Evolutionary conservation across 1,140 invertebrate species (phyloP), one percentile per base, ranked within the genome.

Genomic region (Teleopsis dalmanni): DNA sequence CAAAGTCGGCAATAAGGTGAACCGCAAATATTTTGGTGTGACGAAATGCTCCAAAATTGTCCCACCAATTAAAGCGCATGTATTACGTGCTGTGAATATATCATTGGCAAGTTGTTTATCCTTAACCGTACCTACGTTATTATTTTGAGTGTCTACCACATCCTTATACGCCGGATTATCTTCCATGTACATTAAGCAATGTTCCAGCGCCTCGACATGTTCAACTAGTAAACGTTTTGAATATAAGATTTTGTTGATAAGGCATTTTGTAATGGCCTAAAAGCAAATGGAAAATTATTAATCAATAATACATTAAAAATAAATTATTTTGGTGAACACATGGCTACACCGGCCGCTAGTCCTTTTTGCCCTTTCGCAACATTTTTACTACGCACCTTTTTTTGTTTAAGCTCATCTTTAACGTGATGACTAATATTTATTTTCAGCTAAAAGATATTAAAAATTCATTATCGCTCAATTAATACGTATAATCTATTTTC

Each of bases 131-230:
- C 21, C 35, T 9, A 16, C 34, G 7, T 7, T 8, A 16, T 8
- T 27, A 3, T 35, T 19, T 5, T 6, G n/a, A 7, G 41, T 0
- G 6, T 43, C 41, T n/a, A 27, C 31, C n/a, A 29, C 16, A 21
- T 43, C 41, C 16, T 22, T 4, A 4, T 16, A 3, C 13, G 16
- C 2, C 6, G 33, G 23, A n/a, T 35, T 19, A n/a, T 49, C 34
- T 22, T 49, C 34, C 43, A 57, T 37, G 41, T 56, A 50, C 14
- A 53, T 54, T 49, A 70, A 52, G 37, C 66, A 69, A 19, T 57
- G 60, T 40, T 70, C 67, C 10, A 70, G 44, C 2, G 62, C 56
- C 46, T 70, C 67, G 9, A 70, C 61, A 50, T 70, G 67, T 38
- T 70, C 67, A 16, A 65, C 59, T 5, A 70, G 48, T 16, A 70